These are phyloP conservation scores for Troides aeacus DNA, from an alignment of 2,888 invertebrate species.

Conservation along the genomic window DNA sequence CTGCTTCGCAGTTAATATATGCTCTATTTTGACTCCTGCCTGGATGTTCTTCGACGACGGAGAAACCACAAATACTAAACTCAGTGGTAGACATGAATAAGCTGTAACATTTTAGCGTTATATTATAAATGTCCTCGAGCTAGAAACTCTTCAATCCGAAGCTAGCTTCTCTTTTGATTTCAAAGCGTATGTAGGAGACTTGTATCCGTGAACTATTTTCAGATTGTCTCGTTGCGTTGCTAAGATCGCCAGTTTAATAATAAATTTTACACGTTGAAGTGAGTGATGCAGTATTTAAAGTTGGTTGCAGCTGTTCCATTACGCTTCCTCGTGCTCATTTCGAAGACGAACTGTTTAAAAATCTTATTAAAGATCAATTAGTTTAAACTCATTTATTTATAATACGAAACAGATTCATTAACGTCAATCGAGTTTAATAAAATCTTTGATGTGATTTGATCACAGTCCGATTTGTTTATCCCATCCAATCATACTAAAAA, in stretches of 20 bases:
- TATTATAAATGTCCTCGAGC: neutral
- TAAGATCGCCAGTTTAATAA: slow-evolving; percentile 8
- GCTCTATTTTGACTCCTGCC: no score
- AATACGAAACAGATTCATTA: no score
- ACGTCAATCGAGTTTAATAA: no score
- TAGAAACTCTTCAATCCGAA: neutral
- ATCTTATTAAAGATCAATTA: slow-evolving; percentile 6
- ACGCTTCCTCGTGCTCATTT: slow-evolving; percentile 21
- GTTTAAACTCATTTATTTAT: no score
- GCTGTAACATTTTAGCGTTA: no score
- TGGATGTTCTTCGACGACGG: no score
- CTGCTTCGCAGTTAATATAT: no score
- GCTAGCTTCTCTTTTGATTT: neutral
- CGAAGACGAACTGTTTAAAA: slow-evolving; percentile 15
- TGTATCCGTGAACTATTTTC: slow-evolving; percentile 4
- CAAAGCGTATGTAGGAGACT: neutral
- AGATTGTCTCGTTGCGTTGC: slow-evolving; percentile 30
- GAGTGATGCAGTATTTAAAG: slow-evolving; percentile 7
- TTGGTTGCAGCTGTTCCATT: slow-evolving; percentile 13
- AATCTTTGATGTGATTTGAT: no score
- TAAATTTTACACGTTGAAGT: slow-evolving; percentile 5
- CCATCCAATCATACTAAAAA: no score
- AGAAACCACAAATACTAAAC: no score
- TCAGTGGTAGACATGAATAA: no score
- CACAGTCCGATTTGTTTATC: no score